Percentiles rank a stretch among this genome's conserved stretches.
Conservation (phyloP, 2,113 vertebrate genomes). For the Ancistrus triradiatus region DNA sequence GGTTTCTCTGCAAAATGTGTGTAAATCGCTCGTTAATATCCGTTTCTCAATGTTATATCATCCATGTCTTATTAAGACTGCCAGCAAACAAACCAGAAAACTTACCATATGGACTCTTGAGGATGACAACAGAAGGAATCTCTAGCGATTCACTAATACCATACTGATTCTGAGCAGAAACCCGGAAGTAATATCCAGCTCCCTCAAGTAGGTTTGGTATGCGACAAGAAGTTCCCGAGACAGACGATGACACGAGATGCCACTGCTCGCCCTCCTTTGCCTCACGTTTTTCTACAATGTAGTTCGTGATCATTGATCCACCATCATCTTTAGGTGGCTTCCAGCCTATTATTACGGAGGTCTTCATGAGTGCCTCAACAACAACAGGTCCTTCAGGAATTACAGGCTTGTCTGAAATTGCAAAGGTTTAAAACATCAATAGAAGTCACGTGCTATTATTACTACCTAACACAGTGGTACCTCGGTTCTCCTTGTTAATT, state of each 20-base stretch:
- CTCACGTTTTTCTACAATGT: slow-evolving; percentile 92
- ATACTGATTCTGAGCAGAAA: slow-evolving; percentile 92
- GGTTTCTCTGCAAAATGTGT: slow-evolving; percentile 82
- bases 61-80: not conserved
- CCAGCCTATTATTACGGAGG: slow-evolving; percentile 94
- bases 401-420: slow-evolving; percentile 85
- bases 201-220: slow-evolving; percentile 89
- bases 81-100: slow-evolving; percentile 11
- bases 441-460: too few species aligned
- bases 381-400: slow-evolving; percentile 86
- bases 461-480: too few species aligned
- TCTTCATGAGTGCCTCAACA: slow-evolving; percentile 89
- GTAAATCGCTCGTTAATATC: not conserved
- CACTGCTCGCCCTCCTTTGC: slow-evolving; percentile 94
- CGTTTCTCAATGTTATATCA: not conserved
- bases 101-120: slow-evolving; percentile 94
- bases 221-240: slow-evolving; percentile 88
- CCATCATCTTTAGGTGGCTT: slow-evolving; percentile 90
- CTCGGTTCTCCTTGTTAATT: too few species aligned
- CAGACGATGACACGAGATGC: slow-evolving; percentile 89
- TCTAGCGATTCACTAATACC: slow-evolving; percentile 91
- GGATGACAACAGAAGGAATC: slow-evolving; percentile 84
- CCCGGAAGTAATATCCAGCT: slow-evolving; percentile 95
- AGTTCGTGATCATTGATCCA: slow-evolving; percentile 92
- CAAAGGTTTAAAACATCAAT: slow-evolving; percentile 8